Percentiles rank a stretch among this genome's conserved stretches.
phyloP scores from a whole-genome alignment of 2,888 invertebrate genomes.

The Latrodectus elegans region DNA sequence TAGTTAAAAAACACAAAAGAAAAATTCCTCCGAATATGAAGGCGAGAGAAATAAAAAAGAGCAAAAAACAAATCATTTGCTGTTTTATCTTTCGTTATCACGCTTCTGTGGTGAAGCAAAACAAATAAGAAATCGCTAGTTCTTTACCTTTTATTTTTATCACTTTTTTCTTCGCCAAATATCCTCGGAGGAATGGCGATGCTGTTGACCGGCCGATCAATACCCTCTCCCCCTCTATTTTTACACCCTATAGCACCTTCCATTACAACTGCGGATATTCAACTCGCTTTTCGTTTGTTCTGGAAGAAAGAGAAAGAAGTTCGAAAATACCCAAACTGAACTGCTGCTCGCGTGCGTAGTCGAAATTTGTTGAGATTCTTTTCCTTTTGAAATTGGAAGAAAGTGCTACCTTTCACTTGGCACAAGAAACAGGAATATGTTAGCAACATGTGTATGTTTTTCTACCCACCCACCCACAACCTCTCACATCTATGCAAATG shows the following conservation, averaged over 20 bases:
- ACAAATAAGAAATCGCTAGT: conserved; percentile 10
- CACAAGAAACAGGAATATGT: conserved; percentile 8
- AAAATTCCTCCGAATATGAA: background rate
- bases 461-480: background rate
- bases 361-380: conserved; percentile 31
- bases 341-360: conserved; percentile 22
- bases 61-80: background rate
- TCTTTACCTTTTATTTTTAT: conserved; percentile 4
- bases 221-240: background rate
- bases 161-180: background rate
- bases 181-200: background rate
- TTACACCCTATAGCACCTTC: conserved; percentile 14
- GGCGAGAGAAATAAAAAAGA: background rate
- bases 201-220: conserved; percentile 20
- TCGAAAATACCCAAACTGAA: too few relatives aligned
- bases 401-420: conserved; percentile 30
- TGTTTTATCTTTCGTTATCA: conserved; percentile 5
- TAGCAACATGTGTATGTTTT: background rate
- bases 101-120: conserved; percentile 3
- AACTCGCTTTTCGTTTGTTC: conserved; percentile 8
- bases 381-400: conserved; percentile 6
- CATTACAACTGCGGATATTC: conserved; percentile 11
- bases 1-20: background rate
- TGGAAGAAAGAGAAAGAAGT: background rate
- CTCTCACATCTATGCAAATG: conserved; percentile 33